Conservation (phyloP, 2,797 vertebrate genomes). For the Leptoclinus maculatus region DNA sequence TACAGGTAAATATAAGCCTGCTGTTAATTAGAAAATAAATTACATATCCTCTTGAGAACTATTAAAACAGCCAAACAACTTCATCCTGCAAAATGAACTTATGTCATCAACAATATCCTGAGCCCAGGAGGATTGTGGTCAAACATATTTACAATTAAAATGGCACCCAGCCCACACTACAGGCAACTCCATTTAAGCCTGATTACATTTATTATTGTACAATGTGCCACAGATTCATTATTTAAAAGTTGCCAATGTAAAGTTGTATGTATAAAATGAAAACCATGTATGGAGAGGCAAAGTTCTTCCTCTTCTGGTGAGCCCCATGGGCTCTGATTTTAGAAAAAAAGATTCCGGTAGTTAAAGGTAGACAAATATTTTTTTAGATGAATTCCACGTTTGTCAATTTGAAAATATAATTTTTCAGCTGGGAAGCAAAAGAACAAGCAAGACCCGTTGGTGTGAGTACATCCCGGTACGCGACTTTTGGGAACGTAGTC, state of each 20-base stretch:
- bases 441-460: no score
- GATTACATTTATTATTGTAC: background rate
- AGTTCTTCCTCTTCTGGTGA: background rate
- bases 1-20: constrained; percentile 58
- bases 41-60: constrained; percentile 42
- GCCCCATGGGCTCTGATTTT: background rate
- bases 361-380: background rate
- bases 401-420: background rate
- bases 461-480: no score
- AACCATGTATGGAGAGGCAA: constrained; percentile 4
- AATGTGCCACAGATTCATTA: constrained; percentile 15
- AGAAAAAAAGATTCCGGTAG: background rate
- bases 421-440: background rate
- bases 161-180: background rate
- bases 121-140: constrained; percentile 12
- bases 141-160: constrained; percentile 30
- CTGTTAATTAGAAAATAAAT: constrained; percentile 71
- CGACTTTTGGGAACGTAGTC: no score
- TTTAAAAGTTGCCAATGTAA: constrained; percentile 19
- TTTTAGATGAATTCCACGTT: background rate
- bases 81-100: constrained; percentile 26
- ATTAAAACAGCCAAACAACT: constrained; percentile 49
- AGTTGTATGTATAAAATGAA: constrained; percentile 25
- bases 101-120: constrained; percentile 29
- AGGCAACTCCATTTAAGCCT: constrained; percentile 14